Evolutionary conservation across 2,888 invertebrate species (phyloP).

Genomic region (Omphaloscelis lunosa): DNA sequence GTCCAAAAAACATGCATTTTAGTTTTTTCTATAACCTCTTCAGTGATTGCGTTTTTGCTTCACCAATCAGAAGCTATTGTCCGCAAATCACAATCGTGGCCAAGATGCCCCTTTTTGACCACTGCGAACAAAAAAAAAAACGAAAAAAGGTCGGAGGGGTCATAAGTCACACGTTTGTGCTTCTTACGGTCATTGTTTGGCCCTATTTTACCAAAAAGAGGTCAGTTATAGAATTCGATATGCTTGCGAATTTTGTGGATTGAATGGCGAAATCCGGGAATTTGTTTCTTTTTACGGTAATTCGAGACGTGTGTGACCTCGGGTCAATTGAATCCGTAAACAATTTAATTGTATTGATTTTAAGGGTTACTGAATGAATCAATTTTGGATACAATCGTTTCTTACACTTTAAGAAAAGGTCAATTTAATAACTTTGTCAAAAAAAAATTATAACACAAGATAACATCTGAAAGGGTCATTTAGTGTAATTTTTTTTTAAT

Average conservation of each 20-base stretch:
- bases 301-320: constrained; percentile 85
- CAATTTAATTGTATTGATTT: constrained; percentile 57
- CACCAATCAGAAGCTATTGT: constrained; percentile 86
- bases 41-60: constrained; percentile 76
- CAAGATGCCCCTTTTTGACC: constrained; percentile 83
- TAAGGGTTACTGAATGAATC: constrained; percentile 50
- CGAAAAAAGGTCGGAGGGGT: constrained; percentile 76
- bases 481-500: constrained; percentile 3
- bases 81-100: constrained; percentile 76
- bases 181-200: constrained; percentile 74
- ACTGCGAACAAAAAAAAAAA: constrained; percentile 72
- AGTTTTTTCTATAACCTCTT: constrained; percentile 54
- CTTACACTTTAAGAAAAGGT: constrained; percentile 24
- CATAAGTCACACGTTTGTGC: constrained; percentile 78
- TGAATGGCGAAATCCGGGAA: constrained; percentile 75
- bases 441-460: neutral
- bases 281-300: constrained; percentile 79
- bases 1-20: constrained; percentile 44
- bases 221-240: constrained; percentile 79
- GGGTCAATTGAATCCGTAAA: constrained; percentile 77
- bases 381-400: constrained; percentile 47
- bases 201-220: constrained; percentile 73
- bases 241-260: constrained; percentile 75
- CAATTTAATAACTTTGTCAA: constrained; percentile 8
- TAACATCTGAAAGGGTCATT: neutral